Base-by-base conservation (phyloP, 2,888 invertebrate genomes). In the Hetaerina titia region DNA sequence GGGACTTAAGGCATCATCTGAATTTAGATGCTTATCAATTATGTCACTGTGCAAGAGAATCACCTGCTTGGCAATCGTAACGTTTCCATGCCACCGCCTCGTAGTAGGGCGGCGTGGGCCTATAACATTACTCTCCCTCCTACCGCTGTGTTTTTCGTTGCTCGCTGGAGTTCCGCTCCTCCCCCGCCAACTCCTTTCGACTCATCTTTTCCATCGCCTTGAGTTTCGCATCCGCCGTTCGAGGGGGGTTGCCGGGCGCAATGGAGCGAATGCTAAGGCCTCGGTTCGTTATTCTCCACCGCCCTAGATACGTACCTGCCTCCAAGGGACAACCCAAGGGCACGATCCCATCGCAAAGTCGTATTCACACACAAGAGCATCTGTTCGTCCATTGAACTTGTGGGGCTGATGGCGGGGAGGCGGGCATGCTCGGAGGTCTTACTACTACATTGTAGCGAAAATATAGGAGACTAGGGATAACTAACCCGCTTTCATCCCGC, bases 251-350 rank as follows among this genome's bases (percentile, higher is more conserved):
- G 88, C 57, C 19, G 31, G 88, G n/a, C 45, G 88, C 88, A 88
- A 88, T 57, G 88, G 88, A 45, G 56, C 88, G 88, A 45, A 19
- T 56, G 56, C 88, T 31, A 88, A 88, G 56, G 88, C 45, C 56
- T 17, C 45, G 88, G 88, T 9, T 88, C 88, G 45, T 88, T 88
- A 88, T 88, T 88, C 88, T 88, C 88, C 88, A 45, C 57, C 57
- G 15, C 22, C 88, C 69, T 69, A n/a, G 69, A 69, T 69, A 17
- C 69, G 69, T 19, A 69, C n/a, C 88, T 22, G 45, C 45, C 88
- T 56, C 56, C 6, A 56, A 45, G 88, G 57, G 45, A 31, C 88
- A 45, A 88, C 56, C 88, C 88, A 88, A 88, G 56, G 88, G 88
- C 88, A 88, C 45, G 88, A 88, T 88, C 22, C 9, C 56, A 88